Percentiles rank a stretch among this genome's conserved stretches.
Conservation (phyloP, 2,888 invertebrate species). For the Polydrusus tereticollis region DNA sequence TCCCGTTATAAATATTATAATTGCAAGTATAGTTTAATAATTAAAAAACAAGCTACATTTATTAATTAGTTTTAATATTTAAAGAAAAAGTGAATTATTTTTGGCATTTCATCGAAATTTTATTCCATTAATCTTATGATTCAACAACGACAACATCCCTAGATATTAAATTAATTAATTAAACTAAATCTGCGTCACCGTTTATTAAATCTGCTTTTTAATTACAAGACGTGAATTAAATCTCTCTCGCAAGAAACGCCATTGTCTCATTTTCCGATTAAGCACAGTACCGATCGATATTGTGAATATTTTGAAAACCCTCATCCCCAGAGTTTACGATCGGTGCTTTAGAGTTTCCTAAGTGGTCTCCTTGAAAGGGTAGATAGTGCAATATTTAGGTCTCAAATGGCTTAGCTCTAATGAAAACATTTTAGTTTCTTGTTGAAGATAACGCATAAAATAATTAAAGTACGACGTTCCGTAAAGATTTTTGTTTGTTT, state of each 20-base stretch:
- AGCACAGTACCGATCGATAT: slow-evolving; percentile 32
- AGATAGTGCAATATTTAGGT: slow-evolving; percentile 44
- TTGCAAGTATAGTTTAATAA: no score
- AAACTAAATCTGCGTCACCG: not conserved
- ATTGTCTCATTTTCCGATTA: slow-evolving; percentile 38
- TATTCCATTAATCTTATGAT: not conserved
- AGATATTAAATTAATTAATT: slow-evolving; percentile 1
- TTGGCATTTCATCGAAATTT: no score
- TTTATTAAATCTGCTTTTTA: slow-evolving; percentile 10
- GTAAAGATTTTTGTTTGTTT: not conserved
- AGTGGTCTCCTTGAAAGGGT: slow-evolving; percentile 41
- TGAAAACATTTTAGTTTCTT: slow-evolving; percentile 38
- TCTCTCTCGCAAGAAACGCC: slow-evolving; percentile 16
- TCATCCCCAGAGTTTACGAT: slow-evolving; percentile 27
- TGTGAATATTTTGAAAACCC: slow-evolving; percentile 41
- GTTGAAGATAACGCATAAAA: slow-evolving; percentile 23
- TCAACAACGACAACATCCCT: not conserved
- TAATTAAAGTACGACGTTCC: not conserved
- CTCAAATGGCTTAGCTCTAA: slow-evolving; percentile 37
- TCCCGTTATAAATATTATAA: no score
- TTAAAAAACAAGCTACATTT: no score
- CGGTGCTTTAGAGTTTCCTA: slow-evolving; percentile 44
- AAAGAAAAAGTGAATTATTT: no score
- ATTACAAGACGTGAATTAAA: slow-evolving; percentile 6
- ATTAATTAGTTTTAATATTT: no score